Base-by-base conservation (phyloP, 1,140 invertebrate species). In the Drosophila persimilis region DNA sequence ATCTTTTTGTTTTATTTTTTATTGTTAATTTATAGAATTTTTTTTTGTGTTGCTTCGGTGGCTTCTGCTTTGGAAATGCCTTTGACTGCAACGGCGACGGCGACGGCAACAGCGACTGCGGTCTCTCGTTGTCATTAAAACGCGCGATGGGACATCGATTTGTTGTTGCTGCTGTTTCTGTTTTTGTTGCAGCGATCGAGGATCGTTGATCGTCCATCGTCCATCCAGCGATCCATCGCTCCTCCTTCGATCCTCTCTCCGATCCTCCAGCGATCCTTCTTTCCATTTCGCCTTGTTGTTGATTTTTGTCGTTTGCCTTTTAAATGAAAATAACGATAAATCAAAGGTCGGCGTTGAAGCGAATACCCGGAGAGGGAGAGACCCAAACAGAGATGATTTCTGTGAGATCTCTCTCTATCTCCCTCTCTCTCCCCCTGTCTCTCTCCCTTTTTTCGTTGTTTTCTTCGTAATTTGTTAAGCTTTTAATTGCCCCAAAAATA, bases 291-390 rank as follows among this genome's bases (percentile, higher is more conserved):
- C 13, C 35, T 39, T 63, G 54, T 65, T 85, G 76, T 88, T 86
- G 74, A 88, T 83, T 88, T 86, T 83, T 81, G 83, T 86, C 83
- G 84, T 83, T 86, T 83, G 84, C 78, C 78, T 86, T 86, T 86
- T 86, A 86, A 86, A 86, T 88, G 51, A 88, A 88, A 86, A 83
- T 86, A 86, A 88, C 83, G 61, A 86, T 86, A 88, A 86, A 86
- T 86, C 83, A 86, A 88, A 83, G 83, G 70, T 83, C 78, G 75
- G 65, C 73, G 65, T 67, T 48, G 51, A 48, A 64, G 60, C 46
- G 29, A 43, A 31, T 54, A 8, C 29, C 24, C 35, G 7, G n/a
- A 5, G 13, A 17, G 31, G 44, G 44, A 60, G 9, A 47, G n/a
- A 44, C 48, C 29, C 24, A 31, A 75, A 67, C 60, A 39, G 53